These are phyloP conservation scores for Antennarius striatus DNA, from an alignment of 2,113 vertebrate species.

Conservation along the genomic window DNA sequence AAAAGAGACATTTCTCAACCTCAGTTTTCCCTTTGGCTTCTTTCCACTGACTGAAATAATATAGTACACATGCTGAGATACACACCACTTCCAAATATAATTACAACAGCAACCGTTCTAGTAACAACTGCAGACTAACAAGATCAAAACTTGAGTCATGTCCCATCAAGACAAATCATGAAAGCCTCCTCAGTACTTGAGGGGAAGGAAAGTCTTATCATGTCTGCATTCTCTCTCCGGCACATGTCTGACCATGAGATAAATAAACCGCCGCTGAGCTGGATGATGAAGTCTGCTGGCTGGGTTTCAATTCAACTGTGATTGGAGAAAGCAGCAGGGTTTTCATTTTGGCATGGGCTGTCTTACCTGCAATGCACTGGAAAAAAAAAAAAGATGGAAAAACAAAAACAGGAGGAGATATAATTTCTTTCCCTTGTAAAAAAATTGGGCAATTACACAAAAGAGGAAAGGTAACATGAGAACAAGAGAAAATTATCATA, in stretches of 20 bases:
- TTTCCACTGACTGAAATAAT: constrained; percentile 31
- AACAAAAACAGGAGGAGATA: constrained; percentile 34
- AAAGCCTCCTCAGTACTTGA: constrained; percentile 40
- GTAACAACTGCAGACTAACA: constrained; percentile 50
- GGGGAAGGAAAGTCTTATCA: constrained; percentile 50
- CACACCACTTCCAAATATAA: constrained; percentile 55
- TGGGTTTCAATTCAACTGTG: constrained; percentile 64
- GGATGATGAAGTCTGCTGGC: constrained; percentile 58
- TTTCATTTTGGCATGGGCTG: constrained; percentile 46
- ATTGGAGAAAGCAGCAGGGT: constrained; percentile 57
- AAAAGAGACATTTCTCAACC: constrained; percentile 63
- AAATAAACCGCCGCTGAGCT: constrained; percentile 58
- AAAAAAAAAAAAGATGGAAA: background rate
- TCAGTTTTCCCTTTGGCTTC: constrained; percentile 51
- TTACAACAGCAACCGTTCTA: constrained; percentile 32
- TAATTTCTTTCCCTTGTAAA: constrained; percentile 45
- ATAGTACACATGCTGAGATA: constrained; percentile 24
- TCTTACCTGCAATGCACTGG: constrained; percentile 39
- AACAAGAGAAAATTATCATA: constrained; percentile 4
- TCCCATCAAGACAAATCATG: constrained; percentile 38
- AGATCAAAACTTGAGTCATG: constrained; percentile 52
- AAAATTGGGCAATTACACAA: constrained; percentile 47
- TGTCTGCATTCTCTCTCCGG: constrained; percentile 28
- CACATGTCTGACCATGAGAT: constrained; percentile 57
- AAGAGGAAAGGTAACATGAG: constrained; percentile 18